Conservation (phyloP, 2,113 vertebrate genomes). For the Ptyas mucosa region DNA sequence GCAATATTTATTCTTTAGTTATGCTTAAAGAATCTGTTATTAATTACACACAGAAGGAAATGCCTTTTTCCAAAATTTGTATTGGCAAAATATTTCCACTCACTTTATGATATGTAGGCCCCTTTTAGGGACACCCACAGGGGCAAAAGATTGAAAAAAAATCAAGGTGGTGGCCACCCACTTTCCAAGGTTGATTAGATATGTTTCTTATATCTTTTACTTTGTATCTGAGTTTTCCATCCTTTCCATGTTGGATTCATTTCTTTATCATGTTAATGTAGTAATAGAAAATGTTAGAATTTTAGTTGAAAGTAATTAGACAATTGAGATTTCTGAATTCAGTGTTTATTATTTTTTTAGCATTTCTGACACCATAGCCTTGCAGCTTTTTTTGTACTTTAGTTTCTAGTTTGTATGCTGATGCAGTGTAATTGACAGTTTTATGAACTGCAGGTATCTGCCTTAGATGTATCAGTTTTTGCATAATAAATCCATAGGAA, state of each 20-base stretch:
- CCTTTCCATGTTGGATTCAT: background rate
- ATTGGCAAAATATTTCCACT: constrained; percentile 7
- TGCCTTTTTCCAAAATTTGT: constrained; percentile 35
- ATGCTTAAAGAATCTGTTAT: constrained; percentile 45
- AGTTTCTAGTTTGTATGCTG: background rate
- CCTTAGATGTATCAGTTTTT: background rate
- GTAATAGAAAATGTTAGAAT: background rate
- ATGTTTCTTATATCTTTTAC: background rate
- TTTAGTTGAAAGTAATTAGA: background rate
- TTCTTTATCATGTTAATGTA: background rate
- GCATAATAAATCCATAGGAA: background rate
- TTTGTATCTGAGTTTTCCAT: no score
- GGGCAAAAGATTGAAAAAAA: background rate
- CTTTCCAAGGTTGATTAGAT: background rate
- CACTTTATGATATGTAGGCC: background rate
- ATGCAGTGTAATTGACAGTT: background rate
- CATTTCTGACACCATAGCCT: background rate
- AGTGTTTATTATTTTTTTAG: background rate
- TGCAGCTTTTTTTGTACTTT: background rate
- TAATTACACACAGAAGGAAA: constrained; percentile 44
- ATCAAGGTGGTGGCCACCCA: background rate
- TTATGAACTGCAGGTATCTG: background rate
- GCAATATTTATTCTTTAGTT: constrained; percentile 50
- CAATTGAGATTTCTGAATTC: background rate
- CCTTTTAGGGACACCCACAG: background rate